Percentiles rank a stretch among this genome's conserved stretches.
Conservation (phyloP, 1,140 invertebrate genomes). For the Drosophila simulans region DNA sequence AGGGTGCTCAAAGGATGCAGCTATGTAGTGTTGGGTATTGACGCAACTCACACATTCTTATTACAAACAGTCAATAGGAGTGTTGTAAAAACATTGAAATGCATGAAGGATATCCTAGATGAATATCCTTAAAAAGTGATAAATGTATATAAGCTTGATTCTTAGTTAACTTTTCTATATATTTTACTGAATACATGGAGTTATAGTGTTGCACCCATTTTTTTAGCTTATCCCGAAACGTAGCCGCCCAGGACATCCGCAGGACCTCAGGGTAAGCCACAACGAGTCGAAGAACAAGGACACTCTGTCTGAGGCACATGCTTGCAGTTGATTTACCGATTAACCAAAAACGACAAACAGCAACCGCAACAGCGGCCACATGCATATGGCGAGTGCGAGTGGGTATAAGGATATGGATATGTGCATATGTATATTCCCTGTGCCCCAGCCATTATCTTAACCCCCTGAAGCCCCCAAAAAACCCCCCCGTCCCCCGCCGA, state of each 20-base stretch:
- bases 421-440: background rate
- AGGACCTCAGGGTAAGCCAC: background rate
- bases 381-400: background rate
- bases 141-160: too few relatives aligned
- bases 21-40: background rate
- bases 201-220: too few relatives aligned
- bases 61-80: too few relatives aligned
- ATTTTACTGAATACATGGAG: too few relatives aligned
- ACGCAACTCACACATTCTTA: too few relatives aligned
- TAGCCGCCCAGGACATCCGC: background rate
- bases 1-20: background rate
- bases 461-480: background rate
- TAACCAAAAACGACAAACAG: constrained; percentile 15
- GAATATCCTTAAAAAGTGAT: too few relatives aligned
- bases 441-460: background rate
- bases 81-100: too few relatives aligned
- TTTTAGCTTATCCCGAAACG: background rate
- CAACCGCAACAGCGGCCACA: background rate
- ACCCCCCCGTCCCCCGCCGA: background rate
- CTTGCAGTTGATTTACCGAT: constrained; percentile 36
- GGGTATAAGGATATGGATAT: background rate
- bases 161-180: too few relatives aligned
- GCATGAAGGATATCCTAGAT: too few relatives aligned
- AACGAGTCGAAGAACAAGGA: constrained; percentile 1
- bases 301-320: constrained; percentile 13